Percentiles rank a stretch among this genome's conserved stretches.
Conservation (phyloP, 2,888 invertebrate genomes). For the Ectemnius continuus region DNA sequence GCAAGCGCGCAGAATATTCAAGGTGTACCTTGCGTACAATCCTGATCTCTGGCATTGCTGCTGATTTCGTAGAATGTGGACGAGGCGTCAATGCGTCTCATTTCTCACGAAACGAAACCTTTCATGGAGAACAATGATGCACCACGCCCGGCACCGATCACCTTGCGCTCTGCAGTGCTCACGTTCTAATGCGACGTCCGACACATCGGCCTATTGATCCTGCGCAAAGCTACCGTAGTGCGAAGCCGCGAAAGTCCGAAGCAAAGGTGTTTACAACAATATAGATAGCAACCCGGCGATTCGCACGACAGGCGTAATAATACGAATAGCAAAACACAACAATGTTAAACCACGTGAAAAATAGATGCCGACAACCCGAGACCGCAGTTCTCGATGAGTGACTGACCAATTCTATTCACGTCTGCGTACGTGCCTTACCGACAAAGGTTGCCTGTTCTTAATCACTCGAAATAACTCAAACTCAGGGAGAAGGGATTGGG, state of each 20-base stretch:
- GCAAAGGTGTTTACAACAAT: neutral
- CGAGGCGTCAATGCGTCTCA: slow-evolving; percentile 24
- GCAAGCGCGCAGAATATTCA: slow-evolving; percentile 3
- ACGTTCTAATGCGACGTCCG: slow-evolving; percentile 17
- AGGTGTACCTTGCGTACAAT: slow-evolving; percentile 64
- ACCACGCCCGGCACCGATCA: slow-evolving; percentile 19
- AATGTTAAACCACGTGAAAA: neutral
- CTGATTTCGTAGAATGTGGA: slow-evolving; percentile 11
- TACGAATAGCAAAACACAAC: neutral
- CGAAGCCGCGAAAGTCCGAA: slow-evolving; percentile 13
- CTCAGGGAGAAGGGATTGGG: neutral
- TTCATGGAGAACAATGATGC: slow-evolving; percentile 1
- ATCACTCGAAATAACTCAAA: slow-evolving; percentile 6
- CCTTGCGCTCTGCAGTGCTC: slow-evolving; percentile 7
- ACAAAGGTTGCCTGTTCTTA: neutral
- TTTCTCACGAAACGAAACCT: slow-evolving; percentile 6
- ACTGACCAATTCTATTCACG: neutral
- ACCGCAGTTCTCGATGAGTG: neutral
- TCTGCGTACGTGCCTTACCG: neutral
- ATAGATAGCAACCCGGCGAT: slow-evolving; percentile 9
- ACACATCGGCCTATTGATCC: slow-evolving; percentile 32
- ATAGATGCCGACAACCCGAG: neutral
- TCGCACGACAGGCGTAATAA: neutral
- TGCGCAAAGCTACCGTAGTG: slow-evolving; percentile 6
- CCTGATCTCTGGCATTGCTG: slow-evolving; percentile 61